These are phyloP conservation scores for Drosophila repleta DNA, from an alignment of 1,140 invertebrate species.

Conservation along the genomic window DNA sequence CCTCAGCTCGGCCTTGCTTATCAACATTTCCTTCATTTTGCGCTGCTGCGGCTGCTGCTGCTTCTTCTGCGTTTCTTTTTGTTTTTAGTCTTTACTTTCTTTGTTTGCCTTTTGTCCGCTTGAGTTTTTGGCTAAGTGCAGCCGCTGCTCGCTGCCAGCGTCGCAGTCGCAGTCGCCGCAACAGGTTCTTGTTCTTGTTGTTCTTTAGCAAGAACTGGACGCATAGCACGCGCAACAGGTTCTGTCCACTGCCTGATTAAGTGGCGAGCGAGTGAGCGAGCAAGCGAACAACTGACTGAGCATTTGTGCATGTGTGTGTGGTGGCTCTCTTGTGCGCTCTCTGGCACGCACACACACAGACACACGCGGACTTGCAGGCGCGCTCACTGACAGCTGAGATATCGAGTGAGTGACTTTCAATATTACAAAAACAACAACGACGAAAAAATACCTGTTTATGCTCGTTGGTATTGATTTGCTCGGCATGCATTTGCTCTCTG, in stretches of 20 bases:
- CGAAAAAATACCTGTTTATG: constrained; percentile 67
- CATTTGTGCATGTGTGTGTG: constrained; percentile 13
- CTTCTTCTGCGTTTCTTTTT: constrained; percentile 62
- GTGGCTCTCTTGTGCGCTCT: constrained; percentile 34
- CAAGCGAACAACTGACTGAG: constrained; percentile 16
- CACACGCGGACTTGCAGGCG: constrained; percentile 27
- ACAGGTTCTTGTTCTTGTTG: constrained; percentile 63
- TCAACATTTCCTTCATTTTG: constrained; percentile 56
- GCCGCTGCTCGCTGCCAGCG: constrained; percentile 37
- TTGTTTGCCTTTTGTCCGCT: constrained; percentile 67
- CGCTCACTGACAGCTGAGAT: constrained; percentile 58
- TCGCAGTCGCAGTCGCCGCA: constrained; percentile 67
- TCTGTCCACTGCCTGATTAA: constrained; percentile 50
- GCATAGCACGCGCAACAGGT: constrained; percentile 71
- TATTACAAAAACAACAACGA: constrained; percentile 29
- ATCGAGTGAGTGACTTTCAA: constrained; percentile 68
- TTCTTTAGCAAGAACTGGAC: constrained; percentile 62
- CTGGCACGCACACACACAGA: constrained; percentile 9
- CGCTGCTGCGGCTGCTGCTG: constrained; percentile 21
- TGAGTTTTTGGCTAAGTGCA: constrained; percentile 62
- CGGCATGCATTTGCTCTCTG: constrained; percentile 21
- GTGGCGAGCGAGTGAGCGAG: constrained; percentile 22
- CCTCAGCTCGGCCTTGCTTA: constrained; percentile 69
- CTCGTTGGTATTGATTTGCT: constrained; percentile 45
- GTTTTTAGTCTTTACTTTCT: constrained; percentile 58